Evolutionary conservation across 2,113 vertebrate species (phyloP), one percentile per base, ranked within the genome.

Genomic region (Promerops cafer): DNA sequence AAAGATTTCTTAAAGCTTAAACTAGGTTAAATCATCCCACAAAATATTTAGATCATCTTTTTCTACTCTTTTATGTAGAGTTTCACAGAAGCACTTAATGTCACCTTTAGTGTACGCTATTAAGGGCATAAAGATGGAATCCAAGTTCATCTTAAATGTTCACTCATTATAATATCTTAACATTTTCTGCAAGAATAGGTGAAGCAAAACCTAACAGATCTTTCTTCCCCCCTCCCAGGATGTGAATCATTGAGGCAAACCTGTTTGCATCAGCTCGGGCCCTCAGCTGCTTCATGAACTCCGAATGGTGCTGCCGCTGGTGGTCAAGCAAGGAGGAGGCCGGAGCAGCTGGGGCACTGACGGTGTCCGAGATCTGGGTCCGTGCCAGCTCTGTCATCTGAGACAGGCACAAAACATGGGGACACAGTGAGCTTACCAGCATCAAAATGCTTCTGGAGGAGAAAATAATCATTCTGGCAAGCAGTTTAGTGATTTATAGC

Each of bases 301-400:
- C 95, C 3, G 89, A 95, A 42, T 97, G 83, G 16, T 98, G 97
- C 59, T 98, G 97, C 75, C 96, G 93, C 45, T 97, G 98, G 47
- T 98, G 97, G 60, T 98, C 98, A 59, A 97, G 97, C 19, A 97
- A 88, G 13, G 92, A n/a, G 40, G 97, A 79, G 56, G 93, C 44
- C 4, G 98, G 97, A 40, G 96, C 86, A 81, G 97, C 94, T 33
- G 98, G 96, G 92, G 96, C 90, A 26, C 90, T 87, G 80, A 97
- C 68, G 42, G 97, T 57, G 60, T 98, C 98, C 0, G 97, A 96
- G 31, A 98, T 96, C 68, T 98, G 99, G 5, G 97, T 94, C 53
- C 97, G 98, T 21, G 98, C 97, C 85, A 99, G 79, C 80, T 99
- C 99, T 39, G 98, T 97, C 98, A 99, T 98, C 99, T 99, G 96